Evolutionary conservation across 1,140 invertebrate genomes (phyloP).

Genomic region (Caenorhabditis brenneri): DNA sequence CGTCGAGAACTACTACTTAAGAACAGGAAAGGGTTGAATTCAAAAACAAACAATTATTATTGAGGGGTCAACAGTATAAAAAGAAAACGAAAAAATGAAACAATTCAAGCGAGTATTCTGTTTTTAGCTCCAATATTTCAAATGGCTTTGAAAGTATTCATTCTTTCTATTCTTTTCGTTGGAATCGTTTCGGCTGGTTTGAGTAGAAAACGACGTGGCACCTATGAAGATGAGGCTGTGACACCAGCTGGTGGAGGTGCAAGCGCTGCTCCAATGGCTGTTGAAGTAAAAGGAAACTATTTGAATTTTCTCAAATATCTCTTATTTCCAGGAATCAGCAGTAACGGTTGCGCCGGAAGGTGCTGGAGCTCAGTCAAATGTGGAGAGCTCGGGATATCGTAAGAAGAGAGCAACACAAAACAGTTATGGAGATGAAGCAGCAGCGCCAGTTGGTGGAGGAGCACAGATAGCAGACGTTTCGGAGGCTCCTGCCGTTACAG

Average conservation of each 20-base stretch:
- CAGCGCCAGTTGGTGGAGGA: slow-evolving; percentile 18
- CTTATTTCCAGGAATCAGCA: not conserved
- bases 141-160: not conserved
- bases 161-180: not conserved
- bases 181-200: not conserved
- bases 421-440: slow-evolving; percentile 10
- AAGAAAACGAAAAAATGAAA: not conserved
- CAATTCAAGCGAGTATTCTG: not conserved
- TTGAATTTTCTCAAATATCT: not conserved
- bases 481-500: not conserved
- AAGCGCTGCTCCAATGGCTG: not conserved
- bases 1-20: not conserved
- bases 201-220: slow-evolving; percentile 1
- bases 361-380: not conserved
- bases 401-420: slow-evolving; percentile 6
- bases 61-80: not conserved
- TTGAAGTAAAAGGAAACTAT: not conserved
- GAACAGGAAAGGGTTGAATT: not conserved
- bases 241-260: slow-evolving; percentile 6
- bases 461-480: not conserved
- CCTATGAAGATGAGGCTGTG: slow-evolving; percentile 15
- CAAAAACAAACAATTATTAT: not conserved
- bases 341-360: not conserved
- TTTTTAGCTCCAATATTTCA: not conserved
- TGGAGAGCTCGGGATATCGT: slow-evolving; percentile 16